phyloP scores from a whole-genome alignment of 23 tunicate genomes.

The Halocynthia aurantium region DNA sequence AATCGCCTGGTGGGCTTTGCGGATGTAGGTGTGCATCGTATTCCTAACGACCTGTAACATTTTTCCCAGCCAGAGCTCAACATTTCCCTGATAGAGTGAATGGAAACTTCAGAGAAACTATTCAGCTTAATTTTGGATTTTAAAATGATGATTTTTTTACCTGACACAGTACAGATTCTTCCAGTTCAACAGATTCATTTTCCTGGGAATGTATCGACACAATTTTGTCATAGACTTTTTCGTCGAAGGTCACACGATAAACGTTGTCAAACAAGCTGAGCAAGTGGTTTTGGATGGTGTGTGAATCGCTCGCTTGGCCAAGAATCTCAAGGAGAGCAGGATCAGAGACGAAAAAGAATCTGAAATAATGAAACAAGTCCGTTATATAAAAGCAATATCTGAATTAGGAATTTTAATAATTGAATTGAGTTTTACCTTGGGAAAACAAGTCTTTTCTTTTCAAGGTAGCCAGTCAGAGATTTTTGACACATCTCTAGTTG shows the following conservation, averaged over 20 bases:
- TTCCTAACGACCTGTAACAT: slow-evolving; percentile 56
- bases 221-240: slow-evolving; percentile 83
- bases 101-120: not conserved
- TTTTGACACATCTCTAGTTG: slow-evolving; percentile 99
- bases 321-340: slow-evolving; percentile 98
- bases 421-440: slow-evolving; percentile 46
- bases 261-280: slow-evolving; percentile 98
- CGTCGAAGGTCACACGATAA: slow-evolving; percentile 87
- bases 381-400: too few species aligned
- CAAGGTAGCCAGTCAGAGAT: slow-evolving; percentile 95
- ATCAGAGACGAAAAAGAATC: slow-evolving; percentile 99
- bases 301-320: slow-evolving; percentile 99
- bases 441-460: slow-evolving; percentile 92
- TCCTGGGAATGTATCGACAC: slow-evolving; percentile 82
- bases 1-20: slow-evolving; percentile 74
- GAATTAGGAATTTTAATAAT: too few species aligned
- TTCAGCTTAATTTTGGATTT: not conserved
- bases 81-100: slow-evolving; percentile 79
- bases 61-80: slow-evolving; percentile 87
- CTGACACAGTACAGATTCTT: slow-evolving; percentile 76
- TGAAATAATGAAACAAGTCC: slow-evolving; percentile 8
- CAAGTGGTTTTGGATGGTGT: slow-evolving; percentile 96
- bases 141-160: slow-evolving; percentile 11
- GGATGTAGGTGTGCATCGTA: slow-evolving; percentile 77
- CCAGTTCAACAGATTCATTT: slow-evolving; percentile 83